Conservation (phyloP, 2,113 vertebrate genomes). For the Muscicapa adusta region DNA sequence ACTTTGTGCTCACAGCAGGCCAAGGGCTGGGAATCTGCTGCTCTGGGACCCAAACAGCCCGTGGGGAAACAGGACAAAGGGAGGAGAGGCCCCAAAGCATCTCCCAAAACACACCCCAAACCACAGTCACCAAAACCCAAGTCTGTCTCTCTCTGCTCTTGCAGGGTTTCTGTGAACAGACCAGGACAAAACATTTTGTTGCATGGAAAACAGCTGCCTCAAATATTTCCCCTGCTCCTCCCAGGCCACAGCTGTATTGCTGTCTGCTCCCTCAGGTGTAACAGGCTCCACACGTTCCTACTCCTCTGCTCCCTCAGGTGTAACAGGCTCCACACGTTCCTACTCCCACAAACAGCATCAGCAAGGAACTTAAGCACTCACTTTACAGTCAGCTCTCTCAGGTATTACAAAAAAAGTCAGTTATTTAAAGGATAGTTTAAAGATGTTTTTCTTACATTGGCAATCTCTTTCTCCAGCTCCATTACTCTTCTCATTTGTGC, state of each 20-base stretch:
- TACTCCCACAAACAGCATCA: not conserved
- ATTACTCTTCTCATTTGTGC: constrained; percentile 80
- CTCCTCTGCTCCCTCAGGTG: not conserved
- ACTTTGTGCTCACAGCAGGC: not conserved
- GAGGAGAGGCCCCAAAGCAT: not conserved
- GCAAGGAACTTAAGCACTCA: not conserved
- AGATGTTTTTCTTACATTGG: constrained; percentile 81
- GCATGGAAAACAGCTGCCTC: not conserved
- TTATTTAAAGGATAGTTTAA: not conserved
- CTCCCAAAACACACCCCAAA: not conserved
- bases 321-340: not conserved
- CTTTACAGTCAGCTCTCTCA: not conserved
- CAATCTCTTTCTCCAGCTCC: constrained; percentile 89
- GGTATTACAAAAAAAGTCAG: not conserved
- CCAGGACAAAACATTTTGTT: not conserved
- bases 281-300: not conserved
- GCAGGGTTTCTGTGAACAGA: not conserved
- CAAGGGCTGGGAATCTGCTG: not conserved
- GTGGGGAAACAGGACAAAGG: not conserved
- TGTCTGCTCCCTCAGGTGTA: not conserved
- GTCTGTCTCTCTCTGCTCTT: not conserved
- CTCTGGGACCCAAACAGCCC: not conserved
- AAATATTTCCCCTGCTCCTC: not conserved
- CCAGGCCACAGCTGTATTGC: not conserved
- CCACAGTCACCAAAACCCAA: not conserved